Evolutionary conservation across 2,888 invertebrate species (phyloP).

Genomic region (Stenichneumon culpator): DNA sequence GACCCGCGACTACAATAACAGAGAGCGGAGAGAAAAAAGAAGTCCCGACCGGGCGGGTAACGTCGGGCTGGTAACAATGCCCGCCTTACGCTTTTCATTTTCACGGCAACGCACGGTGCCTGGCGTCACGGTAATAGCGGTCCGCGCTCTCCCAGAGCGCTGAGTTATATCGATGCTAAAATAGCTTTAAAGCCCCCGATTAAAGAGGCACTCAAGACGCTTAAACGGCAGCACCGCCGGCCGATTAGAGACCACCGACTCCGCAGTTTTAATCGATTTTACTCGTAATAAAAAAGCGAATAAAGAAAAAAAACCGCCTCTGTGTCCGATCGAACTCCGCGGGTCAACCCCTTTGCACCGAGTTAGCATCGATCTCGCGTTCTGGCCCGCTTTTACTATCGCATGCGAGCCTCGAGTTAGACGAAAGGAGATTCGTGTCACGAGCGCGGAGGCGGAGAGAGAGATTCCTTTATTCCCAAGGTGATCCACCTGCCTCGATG

Average conservation of each 20-base stretch:
- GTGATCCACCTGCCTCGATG: slow-evolving; percentile 39
- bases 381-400: slow-evolving; percentile 7
- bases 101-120: background rate
- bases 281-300: slow-evolving; percentile 8
- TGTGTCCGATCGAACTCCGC: slow-evolving; percentile 43
- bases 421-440: slow-evolving; percentile 49
- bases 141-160: background rate
- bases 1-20: background rate
- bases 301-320: slow-evolving; percentile 40
- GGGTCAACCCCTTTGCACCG: slow-evolving; percentile 41
- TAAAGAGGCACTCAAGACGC: slow-evolving; percentile 58
- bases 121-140: slow-evolving; percentile 46
- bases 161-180: background rate
- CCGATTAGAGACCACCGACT: slow-evolving; percentile 43
- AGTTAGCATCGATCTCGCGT: slow-evolving; percentile 23
- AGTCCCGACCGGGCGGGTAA: background rate
- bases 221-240: background rate
- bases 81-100: slow-evolving; percentile 9
- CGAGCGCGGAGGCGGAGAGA: slow-evolving; percentile 31
- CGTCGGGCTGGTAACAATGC: slow-evolving; percentile 1
- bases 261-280: slow-evolving; percentile 56
- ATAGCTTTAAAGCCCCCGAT: slow-evolving; percentile 56
- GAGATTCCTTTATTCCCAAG: slow-evolving; percentile 45
- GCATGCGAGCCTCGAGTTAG: slow-evolving; percentile 1
- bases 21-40: background rate